Base-by-base conservation (phyloP, 2,797 vertebrate genomes). In the Anabas testudineus region DNA sequence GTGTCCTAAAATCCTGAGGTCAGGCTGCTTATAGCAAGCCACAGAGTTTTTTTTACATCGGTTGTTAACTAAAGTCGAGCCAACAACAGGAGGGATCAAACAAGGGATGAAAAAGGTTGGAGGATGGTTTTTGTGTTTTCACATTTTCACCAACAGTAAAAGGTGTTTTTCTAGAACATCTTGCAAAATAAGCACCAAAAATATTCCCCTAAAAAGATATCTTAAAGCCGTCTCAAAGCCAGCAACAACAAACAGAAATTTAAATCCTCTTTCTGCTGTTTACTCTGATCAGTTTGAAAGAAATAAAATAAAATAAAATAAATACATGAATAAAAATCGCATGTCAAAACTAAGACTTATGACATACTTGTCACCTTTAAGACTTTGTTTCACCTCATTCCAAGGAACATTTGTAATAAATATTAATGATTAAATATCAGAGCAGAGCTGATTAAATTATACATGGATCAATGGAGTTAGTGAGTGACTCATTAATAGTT, bases 401-500 rank as follows among this genome's bases (percentile, higher is more conserved):
- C 59, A 76, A 39, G 57, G 68, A 86, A 80, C 81, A 83, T 84
- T 64, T 70, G 55, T 41, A 58, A 87, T 86, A 76, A 87, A 86
- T 90, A 91, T 90, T 85, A 85, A 90, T 85, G 81, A 48, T 67
- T 71, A 85, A 77, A 88, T 81, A 88, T 89, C 68, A 79, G 74
- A 83, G 81, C 62, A 61, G 65, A 64, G 74, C 81, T 86, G 85
- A 91, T 93, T 91, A 80, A 87, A 91, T 90, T 89, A 92, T 89
- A 88, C 75, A 91, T 90, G 83, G 77, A 91, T 93, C 90, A 90
- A 88, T 90, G 85, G 75, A 82, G 84, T 86, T 84, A 76, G 77
- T 85, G 86, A 86, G 83, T 75, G 68, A 86, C 30, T 76, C 84
- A 90, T 94, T 77, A 92, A 93, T 93, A 90, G 83, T 90, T 90